Percentiles rank a stretch among this genome's conserved stretches.
These are phyloP conservation scores for Ascidia mentula DNA, from an alignment of 23 tunicate species.

Conservation along the genomic window DNA sequence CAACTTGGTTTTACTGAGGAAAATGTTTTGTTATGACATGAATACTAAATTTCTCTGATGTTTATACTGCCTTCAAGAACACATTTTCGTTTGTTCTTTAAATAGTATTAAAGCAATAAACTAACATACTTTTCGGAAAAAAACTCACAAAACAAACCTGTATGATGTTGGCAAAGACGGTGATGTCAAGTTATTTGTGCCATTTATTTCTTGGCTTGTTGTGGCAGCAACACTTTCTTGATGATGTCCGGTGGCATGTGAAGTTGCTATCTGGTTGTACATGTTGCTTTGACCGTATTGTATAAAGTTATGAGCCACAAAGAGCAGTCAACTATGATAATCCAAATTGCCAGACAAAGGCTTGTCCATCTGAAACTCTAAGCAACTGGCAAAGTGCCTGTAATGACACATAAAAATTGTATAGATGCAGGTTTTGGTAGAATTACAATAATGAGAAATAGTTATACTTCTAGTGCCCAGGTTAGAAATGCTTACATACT, in stretches of 20 bases:
- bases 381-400: not conserved
- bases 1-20: too few species aligned
- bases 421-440: too few species aligned
- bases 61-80: not conserved
- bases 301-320: too few species aligned
- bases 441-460: too few species aligned
- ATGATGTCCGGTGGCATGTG: slow-evolving; percentile 3
- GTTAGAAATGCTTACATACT: too few species aligned
- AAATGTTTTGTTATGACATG: not conserved
- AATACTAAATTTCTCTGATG: too few species aligned
- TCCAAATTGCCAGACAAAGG: not conserved
- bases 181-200: not conserved
- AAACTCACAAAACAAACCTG: not conserved
- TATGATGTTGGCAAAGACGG: not conserved
- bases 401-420: too few species aligned
- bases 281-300: not conserved
- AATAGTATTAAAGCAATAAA: not conserved
- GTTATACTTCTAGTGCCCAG: too few species aligned
- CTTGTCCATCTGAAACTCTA: slow-evolving; percentile 6
- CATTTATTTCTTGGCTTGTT: slow-evolving; percentile 16
- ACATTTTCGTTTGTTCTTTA: not conserved
- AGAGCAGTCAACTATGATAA: not conserved
- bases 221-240: slow-evolving; percentile 15
- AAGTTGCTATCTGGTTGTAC: slow-evolving; percentile 2
- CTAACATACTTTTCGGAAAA: not conserved